These are phyloP conservation scores for Ectemnius cavifrons DNA, from an alignment of 2,888 invertebrate species.

Conservation along the genomic window DNA sequence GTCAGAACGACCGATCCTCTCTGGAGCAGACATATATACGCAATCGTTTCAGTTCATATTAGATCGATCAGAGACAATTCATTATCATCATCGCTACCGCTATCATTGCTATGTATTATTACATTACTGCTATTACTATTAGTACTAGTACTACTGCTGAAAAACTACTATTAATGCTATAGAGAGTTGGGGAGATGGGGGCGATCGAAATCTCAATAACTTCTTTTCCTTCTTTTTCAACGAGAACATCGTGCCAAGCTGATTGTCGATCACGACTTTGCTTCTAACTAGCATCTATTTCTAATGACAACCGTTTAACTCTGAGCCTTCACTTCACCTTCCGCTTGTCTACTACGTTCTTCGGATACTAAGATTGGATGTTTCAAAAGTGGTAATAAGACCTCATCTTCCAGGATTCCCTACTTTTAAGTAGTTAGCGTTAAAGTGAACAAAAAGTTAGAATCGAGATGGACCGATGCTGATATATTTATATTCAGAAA, in stretches of 20 bases:
- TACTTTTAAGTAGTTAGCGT: slow-evolving; percentile 58
- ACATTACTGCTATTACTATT: slow-evolving; percentile 63
- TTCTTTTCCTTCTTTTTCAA: neutral
- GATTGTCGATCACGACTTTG: neutral
- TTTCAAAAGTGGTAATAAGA: no score
- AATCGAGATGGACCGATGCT: slow-evolving; percentile 59
- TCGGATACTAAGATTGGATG: no score
- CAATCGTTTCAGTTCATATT: slow-evolving; percentile 44
- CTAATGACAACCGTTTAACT: no score
- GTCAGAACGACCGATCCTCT: slow-evolving; percentile 41
- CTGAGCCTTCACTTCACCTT: neutral
- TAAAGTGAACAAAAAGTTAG: slow-evolving; percentile 55
- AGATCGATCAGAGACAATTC: slow-evolving; percentile 28
- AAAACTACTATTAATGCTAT: slow-evolving; percentile 59
- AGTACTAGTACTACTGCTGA: slow-evolving; percentile 55
- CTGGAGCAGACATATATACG: slow-evolving; percentile 55
- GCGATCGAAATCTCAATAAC: neutral
- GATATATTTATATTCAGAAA: slow-evolving; percentile 72
- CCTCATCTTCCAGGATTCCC: slow-evolving; percentile 50
- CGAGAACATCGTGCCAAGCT: slow-evolving; percentile 9
- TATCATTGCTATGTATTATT: slow-evolving; percentile 61
- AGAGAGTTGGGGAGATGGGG: slow-evolving; percentile 49
- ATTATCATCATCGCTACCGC: slow-evolving; percentile 50
- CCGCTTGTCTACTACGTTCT: neutral
- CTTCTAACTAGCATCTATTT: neutral